Percentiles rank a stretch among this genome's conserved stretches.
Conservation (phyloP, 2,888 invertebrate species). For the Trisateles emortualis region DNA sequence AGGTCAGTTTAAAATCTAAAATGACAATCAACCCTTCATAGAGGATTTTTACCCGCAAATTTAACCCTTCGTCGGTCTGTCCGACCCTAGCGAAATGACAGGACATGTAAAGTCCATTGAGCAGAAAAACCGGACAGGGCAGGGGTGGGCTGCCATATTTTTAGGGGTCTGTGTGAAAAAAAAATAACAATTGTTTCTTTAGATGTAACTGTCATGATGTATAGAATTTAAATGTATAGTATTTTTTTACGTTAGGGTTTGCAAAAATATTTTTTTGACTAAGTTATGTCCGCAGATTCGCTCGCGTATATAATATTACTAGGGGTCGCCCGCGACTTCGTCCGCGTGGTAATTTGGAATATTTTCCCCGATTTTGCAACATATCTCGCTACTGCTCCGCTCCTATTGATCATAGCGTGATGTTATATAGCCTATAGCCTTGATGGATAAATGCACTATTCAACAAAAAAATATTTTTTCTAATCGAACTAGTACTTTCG, state of each 20-base stretch:
- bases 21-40: slow-evolving; percentile 55
- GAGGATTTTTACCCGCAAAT: slow-evolving; percentile 56
- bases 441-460: too few relatives aligned
- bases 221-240: background rate
- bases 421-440: too few relatives aligned
- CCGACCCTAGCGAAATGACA: slow-evolving; percentile 61
- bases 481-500: too few relatives aligned
- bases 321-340: too few relatives aligned
- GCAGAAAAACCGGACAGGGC: slow-evolving; percentile 60
- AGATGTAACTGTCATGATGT: background rate
- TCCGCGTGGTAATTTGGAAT: too few relatives aligned
- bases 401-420: too few relatives aligned
- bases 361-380: too few relatives aligned
- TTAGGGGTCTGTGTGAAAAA: slow-evolving; percentile 27
- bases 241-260: background rate
- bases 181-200: slow-evolving; percentile 5
- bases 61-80: slow-evolving; percentile 59
- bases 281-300: background rate
- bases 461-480: too few relatives aligned
- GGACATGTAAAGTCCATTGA: slow-evolving; percentile 76
- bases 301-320: too few relatives aligned
- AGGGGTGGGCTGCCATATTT: slow-evolving; percentile 27
- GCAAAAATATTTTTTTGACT: background rate
- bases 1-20: slow-evolving; percentile 45
- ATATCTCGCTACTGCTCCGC: too few relatives aligned